Conservation (phyloP, 2,888 invertebrate genomes). For the Phasia obesa region DNA sequence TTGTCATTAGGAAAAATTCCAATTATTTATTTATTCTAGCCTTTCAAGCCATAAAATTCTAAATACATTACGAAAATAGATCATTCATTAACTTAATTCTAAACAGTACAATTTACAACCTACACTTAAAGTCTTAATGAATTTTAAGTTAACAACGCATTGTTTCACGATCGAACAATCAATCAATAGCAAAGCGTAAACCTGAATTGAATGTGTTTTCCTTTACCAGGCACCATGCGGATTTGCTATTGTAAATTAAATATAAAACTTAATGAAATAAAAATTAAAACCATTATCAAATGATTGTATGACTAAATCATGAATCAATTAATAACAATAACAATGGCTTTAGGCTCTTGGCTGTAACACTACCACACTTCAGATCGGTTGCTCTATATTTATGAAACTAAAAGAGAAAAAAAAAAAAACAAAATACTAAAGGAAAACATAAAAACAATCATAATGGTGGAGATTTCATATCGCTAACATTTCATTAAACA, state of each 20-base stretch:
- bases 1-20: too few species aligned
- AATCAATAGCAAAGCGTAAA: constrained; percentile 41
- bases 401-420: background rate
- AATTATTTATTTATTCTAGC: too few species aligned
- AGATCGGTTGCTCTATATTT: constrained; percentile 24
- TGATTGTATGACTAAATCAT: constrained; percentile 62
- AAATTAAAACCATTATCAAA: constrained; percentile 39
- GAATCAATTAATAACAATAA: constrained; percentile 60
- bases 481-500: constrained; percentile 38
- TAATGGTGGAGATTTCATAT: constrained; percentile 33
- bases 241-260: constrained; percentile 39
- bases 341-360: constrained; percentile 43
- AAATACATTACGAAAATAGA: too few species aligned
- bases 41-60: too few species aligned
- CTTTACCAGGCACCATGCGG: constrained; percentile 45
- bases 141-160: constrained; percentile 22
- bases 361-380: background rate
- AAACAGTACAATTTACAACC: background rate
- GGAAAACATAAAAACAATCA: constrained; percentile 8
- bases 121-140: background rate
- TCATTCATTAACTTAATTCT: too few species aligned
- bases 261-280: constrained; percentile 6
- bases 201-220: constrained; percentile 35
- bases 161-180: constrained; percentile 39
- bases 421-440: background rate